These are phyloP conservation scores for Seriola aureovittata DNA, from an alignment of 2,113 vertebrate genomes.

Conservation along the genomic window DNA sequence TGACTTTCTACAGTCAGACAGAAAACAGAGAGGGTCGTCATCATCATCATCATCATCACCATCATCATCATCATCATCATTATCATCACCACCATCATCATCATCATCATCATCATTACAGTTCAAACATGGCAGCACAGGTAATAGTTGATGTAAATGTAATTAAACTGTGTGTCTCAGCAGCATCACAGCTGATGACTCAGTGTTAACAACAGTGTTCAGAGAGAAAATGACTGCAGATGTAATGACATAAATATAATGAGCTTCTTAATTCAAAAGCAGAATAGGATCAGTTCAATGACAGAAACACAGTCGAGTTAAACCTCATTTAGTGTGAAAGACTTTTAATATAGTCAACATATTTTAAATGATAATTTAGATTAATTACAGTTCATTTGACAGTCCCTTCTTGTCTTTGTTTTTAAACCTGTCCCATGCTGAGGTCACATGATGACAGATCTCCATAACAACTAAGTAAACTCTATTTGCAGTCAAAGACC, in stretches of 20 bases:
- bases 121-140: background rate
- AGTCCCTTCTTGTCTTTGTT: background rate
- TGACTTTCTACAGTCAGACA: slow-evolving; percentile 89
- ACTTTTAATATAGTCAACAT: too few species aligned
- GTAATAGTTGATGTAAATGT: background rate
- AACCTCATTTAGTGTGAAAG: background rate
- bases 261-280: background rate
- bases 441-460: background rate
- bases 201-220: background rate
- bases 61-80: too few species aligned
- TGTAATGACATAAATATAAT: too few species aligned
- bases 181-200: slow-evolving; percentile 19
- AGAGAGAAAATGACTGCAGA: background rate
- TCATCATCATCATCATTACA: background rate
- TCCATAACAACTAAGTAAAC: background rate
- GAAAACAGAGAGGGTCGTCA: background rate
- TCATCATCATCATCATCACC: too few species aligned
- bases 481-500: too few species aligned
- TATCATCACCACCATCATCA: too few species aligned
- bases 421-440: too few species aligned
- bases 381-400: too few species aligned
- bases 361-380: too few species aligned
- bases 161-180: slow-evolving; percentile 17
- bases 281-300: background rate
- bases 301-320: too few species aligned